phyloP scores from a whole-genome alignment of 2,888 invertebrate genomes.

The Antitype chi region DNA sequence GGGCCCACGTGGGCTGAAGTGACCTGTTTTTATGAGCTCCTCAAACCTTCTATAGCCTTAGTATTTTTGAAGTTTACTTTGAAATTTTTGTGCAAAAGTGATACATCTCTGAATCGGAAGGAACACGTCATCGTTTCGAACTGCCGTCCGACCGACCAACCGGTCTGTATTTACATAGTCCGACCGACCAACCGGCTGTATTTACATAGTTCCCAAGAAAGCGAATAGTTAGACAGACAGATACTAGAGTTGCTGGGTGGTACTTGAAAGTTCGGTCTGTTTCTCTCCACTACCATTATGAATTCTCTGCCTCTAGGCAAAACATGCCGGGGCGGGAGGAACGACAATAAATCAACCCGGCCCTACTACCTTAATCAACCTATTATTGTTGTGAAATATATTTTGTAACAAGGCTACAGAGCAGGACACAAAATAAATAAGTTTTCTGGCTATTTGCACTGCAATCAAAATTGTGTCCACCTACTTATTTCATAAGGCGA shows the following conservation, averaged over 20 bases:
- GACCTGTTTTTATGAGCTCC: slow-evolving; percentile 9
- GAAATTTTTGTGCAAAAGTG: slow-evolving; percentile 50
- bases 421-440: background rate
- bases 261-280: background rate
- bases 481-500: slow-evolving; percentile 46
- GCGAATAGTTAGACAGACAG: background rate
- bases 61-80: slow-evolving; percentile 58
- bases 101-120: slow-evolving; percentile 41
- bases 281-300: background rate
- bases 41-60: slow-evolving; percentile 44
- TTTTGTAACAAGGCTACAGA: background rate
- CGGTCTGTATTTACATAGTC: too few relatives aligned
- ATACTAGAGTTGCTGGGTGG: background rate
- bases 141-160: background rate
- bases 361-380: too few relatives aligned
- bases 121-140: background rate
- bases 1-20: background rate
- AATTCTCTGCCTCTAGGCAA: background rate
- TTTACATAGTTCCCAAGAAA: background rate
- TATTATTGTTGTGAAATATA: background rate
- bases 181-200: background rate
- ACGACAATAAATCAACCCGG: slow-evolving; percentile 1
- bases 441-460: background rate
- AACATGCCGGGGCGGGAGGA: too few relatives aligned
- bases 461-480: slow-evolving; percentile 14